Conservation (phyloP, 2,113 vertebrate species). For the Nesogale talazaci region DNA sequence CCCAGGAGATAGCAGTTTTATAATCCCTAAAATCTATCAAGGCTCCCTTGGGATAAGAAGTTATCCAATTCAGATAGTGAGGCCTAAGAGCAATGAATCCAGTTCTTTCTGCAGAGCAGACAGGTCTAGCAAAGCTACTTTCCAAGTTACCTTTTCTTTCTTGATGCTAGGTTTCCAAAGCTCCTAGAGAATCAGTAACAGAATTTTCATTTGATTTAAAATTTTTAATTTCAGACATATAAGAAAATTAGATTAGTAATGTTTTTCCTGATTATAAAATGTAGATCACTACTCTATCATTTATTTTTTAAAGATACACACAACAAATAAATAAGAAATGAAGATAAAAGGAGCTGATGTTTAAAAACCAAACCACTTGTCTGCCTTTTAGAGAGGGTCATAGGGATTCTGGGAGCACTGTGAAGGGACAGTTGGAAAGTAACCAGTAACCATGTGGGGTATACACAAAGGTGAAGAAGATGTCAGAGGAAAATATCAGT, state of each 20-base stretch:
- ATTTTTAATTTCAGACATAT: background rate
- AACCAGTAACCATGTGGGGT: background rate
- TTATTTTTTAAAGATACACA: background rate
- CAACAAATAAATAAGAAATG: background rate
- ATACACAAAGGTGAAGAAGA: background rate
- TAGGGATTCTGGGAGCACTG: background rate
- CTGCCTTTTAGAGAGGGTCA: background rate
- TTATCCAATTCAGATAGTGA: background rate
- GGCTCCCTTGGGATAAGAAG: background rate
- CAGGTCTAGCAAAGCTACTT: background rate
- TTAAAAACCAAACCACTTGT: background rate
- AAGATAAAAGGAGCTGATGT: slow-evolving; percentile 18
- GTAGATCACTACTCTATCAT: background rate
- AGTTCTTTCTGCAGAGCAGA: background rate
- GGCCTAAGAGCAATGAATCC: background rate
- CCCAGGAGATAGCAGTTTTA: background rate
- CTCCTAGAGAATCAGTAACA: background rate
- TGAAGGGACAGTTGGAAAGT: background rate
- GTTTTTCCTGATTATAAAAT: background rate
- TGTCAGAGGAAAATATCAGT: slow-evolving; percentile 10
- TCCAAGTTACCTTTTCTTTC: background rate
- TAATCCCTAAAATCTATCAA: background rate
- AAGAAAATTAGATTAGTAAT: background rate
- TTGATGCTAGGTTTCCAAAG: background rate
- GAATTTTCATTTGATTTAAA: background rate